A percentile compares a stretch with the other conserved stretches of the same genome.
Evolutionary conservation across 2,797 vertebrate genomes (phyloP).

Genomic region (Geotrypetes seraphini): DNA sequence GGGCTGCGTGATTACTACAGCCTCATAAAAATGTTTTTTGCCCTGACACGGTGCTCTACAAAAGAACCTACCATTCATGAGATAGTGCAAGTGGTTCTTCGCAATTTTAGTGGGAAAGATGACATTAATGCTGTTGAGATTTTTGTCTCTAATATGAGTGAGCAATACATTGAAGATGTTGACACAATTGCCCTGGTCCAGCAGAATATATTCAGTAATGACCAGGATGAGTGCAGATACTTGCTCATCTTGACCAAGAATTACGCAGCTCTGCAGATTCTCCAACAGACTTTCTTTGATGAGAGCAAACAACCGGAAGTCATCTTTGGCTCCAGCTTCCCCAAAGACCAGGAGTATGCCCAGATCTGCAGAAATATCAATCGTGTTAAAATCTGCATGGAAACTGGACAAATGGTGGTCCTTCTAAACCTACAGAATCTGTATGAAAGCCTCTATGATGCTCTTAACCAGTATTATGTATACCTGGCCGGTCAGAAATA

Average conservation of each 20-base stretch:
- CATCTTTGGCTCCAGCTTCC: slow-evolving; percentile 93
- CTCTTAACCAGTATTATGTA: slow-evolving; percentile 95
- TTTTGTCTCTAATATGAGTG: slow-evolving; percentile 48
- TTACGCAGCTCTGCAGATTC: slow-evolving; percentile 81
- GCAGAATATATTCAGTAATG: slow-evolving; percentile 65
- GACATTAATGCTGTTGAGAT: slow-evolving; percentile 58
- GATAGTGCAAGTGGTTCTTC: slow-evolving; percentile 65
- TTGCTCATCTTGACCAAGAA: slow-evolving; percentile 86
- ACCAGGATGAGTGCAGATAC: slow-evolving; percentile 80
- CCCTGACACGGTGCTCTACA: slow-evolving; percentile 51
- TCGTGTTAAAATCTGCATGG: slow-evolving; percentile 93
- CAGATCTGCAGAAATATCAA: slow-evolving; percentile 94
- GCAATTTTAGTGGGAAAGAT: slow-evolving; percentile 88
- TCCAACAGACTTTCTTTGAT: slow-evolving; percentile 71
- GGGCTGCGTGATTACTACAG: slow-evolving; percentile 94
- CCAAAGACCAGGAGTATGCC: slow-evolving; percentile 89
- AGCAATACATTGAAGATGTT: slow-evolving; percentile 26
- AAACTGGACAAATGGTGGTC: slow-evolving; percentile 80
- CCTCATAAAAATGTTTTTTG: slow-evolving; percentile 90
- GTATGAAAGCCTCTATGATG: slow-evolving; percentile 95
- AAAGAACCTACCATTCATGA: slow-evolving; percentile 50
- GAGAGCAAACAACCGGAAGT: slow-evolving; percentile 74
- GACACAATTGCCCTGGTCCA: slow-evolving; percentile 67
- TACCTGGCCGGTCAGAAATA: slow-evolving; percentile 88
- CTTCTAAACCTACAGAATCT: slow-evolving; percentile 92